Evolutionary conservation across 2,888 invertebrate species (phyloP), one percentile per base, ranked within the genome.

Genomic region (Mechanitis mazaeus): DNA sequence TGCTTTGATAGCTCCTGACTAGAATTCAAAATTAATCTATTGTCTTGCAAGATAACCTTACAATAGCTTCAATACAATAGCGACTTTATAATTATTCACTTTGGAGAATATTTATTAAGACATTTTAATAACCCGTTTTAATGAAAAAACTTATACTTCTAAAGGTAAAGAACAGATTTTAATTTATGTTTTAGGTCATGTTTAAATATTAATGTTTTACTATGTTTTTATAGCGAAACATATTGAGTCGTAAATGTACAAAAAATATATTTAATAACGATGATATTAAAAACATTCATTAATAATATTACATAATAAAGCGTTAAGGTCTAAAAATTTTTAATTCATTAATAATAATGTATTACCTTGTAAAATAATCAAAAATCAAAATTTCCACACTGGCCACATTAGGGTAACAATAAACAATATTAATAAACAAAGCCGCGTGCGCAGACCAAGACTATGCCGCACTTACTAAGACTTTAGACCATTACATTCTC

Each of bases 401-500:
- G 11, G 20, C 35, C 47, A 46, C 46, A 46, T 45, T 53, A 46
- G 47, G 5, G 33, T 28, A 60, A 53, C 28, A 38, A 11, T 45
- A 50, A 31, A 31, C 42, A 47, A 46, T 33, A 9, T 42, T 42
- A 42, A 42, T 45, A 56, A 45, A 45, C 56, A 63, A 61, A 61
- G 63, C 62, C 66, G 70, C 73, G 74, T 74, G 74, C 74, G 72
- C 66, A 63, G 62, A 46, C 60, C 62, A 60, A 73, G 74, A 70
- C 74, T 73, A 57, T 68, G 63, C 64, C 64, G 64, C 64, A 65
- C 65, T 68, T 68, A 75, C 74, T 75, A 74, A 67, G 61, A 64
- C 64, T 63, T 67, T 63, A 63, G 64, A 61, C 65, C 58, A 63
- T 58, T 64, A 71, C 73, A 64, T 72, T 74, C 73, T 65, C 72